Evolutionary conservation across 1,140 invertebrate species (phyloP).

Genomic region (Aphidius ervi): DNA sequence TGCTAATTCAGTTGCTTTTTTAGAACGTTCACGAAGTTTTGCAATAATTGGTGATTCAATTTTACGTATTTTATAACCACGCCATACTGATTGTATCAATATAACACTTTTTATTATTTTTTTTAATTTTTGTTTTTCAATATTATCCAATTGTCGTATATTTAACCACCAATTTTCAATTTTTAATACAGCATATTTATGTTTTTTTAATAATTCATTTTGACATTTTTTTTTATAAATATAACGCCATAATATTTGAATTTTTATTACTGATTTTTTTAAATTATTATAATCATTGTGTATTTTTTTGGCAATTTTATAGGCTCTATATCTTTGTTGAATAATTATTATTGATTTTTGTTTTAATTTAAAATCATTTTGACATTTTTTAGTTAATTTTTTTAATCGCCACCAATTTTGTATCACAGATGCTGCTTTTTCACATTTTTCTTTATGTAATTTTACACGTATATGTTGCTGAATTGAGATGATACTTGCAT

Average conservation of each 20-base stretch:
- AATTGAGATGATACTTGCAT: background rate
- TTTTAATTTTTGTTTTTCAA: conserved; percentile 41
- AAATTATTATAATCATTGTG: conserved; percentile 29
- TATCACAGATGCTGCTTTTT: conserved; percentile 34
- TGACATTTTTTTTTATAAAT: conserved; percentile 6
- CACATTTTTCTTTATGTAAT: too few relatives aligned
- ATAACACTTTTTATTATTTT: conserved; percentile 50
- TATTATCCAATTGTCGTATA: conserved; percentile 37
- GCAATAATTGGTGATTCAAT: conserved; percentile 37
- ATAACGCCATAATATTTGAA: conserved; percentile 37
- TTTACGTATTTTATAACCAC: conserved; percentile 56
- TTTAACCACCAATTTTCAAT: conserved; percentile 37
- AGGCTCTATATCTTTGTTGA: conserved; percentile 42
- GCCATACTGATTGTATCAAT: conserved; percentile 65
- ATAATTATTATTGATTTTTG: conserved; percentile 34
- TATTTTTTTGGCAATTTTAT: conserved; percentile 31
- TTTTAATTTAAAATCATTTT: conserved; percentile 29
- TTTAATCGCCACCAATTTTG: conserved; percentile 36
- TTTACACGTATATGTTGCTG: background rate
- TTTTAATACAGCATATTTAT: conserved; percentile 21
- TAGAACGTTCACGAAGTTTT: conserved; percentile 49
- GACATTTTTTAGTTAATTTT: conserved; percentile 24
- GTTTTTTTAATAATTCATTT: background rate
- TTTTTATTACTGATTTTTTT: conserved; percentile 14
- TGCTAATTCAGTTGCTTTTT: conserved; percentile 49